Conservation (phyloP, 2,797 vertebrate species). For the Corythornis leucogaster region DNA sequence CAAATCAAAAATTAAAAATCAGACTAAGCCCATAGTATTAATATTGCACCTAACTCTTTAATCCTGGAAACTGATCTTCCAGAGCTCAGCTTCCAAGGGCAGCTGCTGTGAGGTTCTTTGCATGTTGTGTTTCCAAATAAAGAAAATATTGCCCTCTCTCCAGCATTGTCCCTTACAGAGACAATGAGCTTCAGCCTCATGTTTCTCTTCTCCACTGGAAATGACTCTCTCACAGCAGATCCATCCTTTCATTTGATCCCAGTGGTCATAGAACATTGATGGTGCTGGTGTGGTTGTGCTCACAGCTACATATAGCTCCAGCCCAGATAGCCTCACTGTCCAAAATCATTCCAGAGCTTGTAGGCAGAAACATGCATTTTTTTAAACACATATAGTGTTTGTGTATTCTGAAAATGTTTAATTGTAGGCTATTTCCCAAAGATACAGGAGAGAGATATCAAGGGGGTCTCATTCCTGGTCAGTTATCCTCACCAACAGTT, state of each 20-base stretch:
- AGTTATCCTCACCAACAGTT: background rate
- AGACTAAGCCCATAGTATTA: background rate
- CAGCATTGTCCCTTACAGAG: background rate
- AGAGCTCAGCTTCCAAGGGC: background rate
- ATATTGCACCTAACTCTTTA: background rate
- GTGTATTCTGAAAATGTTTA: background rate
- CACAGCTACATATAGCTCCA: background rate
- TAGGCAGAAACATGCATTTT: background rate
- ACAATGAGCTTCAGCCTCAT: background rate
- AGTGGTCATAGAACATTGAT: background rate
- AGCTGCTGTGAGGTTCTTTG: background rate
- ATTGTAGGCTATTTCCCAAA: background rate
- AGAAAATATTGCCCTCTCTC: background rate
- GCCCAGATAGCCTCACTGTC: too few relatives aligned
- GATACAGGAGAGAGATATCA: background rate
- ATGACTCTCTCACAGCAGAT: background rate
- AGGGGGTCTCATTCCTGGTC: background rate
- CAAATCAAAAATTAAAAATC: conserved; percentile 49
- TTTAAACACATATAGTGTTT: background rate
- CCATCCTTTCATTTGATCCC: background rate
- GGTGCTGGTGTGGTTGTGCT: background rate
- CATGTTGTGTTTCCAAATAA: background rate
- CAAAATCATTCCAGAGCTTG: background rate
- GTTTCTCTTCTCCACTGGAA: background rate
- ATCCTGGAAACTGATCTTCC: conserved; percentile 28